Base-by-base conservation (phyloP, 2,888 invertebrate genomes). In the Acanthosepion pharaonis region DNA sequence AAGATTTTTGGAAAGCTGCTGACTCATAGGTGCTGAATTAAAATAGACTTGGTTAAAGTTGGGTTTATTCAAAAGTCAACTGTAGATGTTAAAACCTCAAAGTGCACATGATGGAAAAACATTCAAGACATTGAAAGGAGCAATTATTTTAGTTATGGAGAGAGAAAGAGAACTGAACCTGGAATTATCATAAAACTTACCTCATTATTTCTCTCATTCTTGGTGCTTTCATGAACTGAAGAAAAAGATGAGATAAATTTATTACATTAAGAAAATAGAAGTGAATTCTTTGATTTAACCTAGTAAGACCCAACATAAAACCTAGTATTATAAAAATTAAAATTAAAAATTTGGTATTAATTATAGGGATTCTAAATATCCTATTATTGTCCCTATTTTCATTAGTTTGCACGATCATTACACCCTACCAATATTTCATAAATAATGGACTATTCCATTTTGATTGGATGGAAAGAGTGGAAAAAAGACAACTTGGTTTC, bases 151-250 rank as follows among this genome's bases (percentile, higher is more conserved):
- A 8, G 28, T 33, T 33, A 2, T 15, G 15, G n/a, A n/a, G 0
- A 20, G 23, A 23, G 20, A 4, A 20, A 23, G 59, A 78, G n/a
- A 78, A 33, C 5, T 2, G 11, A n/a, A 78, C n/a, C 0, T 11
- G n/a, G 15, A 78, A 78, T n/a, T n/a, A 78, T 5, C 9, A 9
- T 78, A 33, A 78, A 78, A 78, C 78, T n/a, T 33, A 78, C 78
- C 78, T 78, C 78, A 78, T 78, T 78, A n/a, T 15, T n/a, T 0
- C n/a, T 18, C n/a, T 78, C 78, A 64, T 25, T 64, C 15, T 33
- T 78, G n/a, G 78, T 78, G 78, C 78, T 78, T 78, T 78, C 78
- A n/a, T 78, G 78, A 78, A 78, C 78, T 78, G 78, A 78, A 78
- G 42, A 42, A 42, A 42, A 42, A 42, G 42, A 78, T 25, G 20